Conservation (phyloP, 1,140 invertebrate species). For the Drosophila pectinifera region DNA sequence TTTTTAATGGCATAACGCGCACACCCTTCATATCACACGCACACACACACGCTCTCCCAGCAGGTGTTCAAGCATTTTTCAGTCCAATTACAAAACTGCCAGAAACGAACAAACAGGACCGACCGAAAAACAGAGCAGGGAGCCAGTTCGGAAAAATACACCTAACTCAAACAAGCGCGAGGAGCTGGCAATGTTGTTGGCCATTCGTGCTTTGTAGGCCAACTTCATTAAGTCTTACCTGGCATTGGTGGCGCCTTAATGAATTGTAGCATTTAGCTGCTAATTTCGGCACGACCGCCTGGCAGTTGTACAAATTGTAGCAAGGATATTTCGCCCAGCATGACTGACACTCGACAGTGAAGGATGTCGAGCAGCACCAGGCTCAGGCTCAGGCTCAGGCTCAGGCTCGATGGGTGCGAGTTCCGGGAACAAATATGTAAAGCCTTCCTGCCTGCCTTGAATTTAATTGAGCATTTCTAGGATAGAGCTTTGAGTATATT, state of each 20-base stretch:
- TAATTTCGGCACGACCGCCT: slow-evolving; percentile 35
- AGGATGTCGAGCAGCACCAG: slow-evolving; percentile 25
- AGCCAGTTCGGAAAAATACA: slow-evolving; percentile 31
- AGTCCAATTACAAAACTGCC: slow-evolving; percentile 75
- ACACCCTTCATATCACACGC: slow-evolving; percentile 11
- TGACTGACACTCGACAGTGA: slow-evolving; percentile 51
- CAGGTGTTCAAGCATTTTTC: slow-evolving; percentile 72
- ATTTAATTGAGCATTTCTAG: slow-evolving; percentile 1
- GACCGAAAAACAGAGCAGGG: slow-evolving; percentile 9
- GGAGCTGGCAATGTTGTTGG: background rate
- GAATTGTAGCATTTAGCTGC: slow-evolving; percentile 72
- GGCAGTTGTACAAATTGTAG: slow-evolving; percentile 42
- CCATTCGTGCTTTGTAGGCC: slow-evolving; percentile 70
- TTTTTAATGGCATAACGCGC: slow-evolving; percentile 73
- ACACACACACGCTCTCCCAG: slow-evolving; percentile 28
- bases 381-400: background rate
- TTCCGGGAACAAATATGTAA: slow-evolving; percentile 41
- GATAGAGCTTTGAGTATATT: background rate
- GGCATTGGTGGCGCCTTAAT: slow-evolving; percentile 59
- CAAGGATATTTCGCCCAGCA: slow-evolving; percentile 47
- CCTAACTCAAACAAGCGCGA: slow-evolving; percentile 34
- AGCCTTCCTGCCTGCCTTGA: background rate
- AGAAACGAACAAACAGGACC: slow-evolving; percentile 49
- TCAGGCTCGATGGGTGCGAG: slow-evolving; percentile 16
- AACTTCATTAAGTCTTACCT: slow-evolving; percentile 69